Percentiles rank a stretch among this genome's conserved stretches.
phyloP scores from a whole-genome alignment of 2,113 vertebrate species.

The Cephalopholis sonnerati region DNA sequence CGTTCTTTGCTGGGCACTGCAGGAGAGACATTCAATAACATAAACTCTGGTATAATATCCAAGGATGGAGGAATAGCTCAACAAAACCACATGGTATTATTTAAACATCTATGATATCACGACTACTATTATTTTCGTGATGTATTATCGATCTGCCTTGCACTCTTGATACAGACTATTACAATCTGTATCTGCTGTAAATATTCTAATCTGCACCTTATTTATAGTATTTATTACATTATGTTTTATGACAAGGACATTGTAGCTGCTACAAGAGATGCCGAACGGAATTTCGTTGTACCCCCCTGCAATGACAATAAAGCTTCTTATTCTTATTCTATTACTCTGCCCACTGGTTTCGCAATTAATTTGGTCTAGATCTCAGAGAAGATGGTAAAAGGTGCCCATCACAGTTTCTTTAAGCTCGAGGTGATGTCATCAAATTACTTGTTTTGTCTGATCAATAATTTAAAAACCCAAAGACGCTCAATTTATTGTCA shows the following conservation, averaged over 20 bases:
- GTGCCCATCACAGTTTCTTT: background rate
- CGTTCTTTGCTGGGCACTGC: constrained; percentile 93
- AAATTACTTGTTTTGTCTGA: background rate
- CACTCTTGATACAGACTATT: no score
- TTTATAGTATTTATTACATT: no score
- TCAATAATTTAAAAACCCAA: background rate
- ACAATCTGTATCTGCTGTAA: no score
- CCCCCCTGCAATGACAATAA: no score
- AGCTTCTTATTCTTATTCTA: background rate
- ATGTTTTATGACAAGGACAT: no score
- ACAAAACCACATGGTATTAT: background rate
- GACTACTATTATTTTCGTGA: no score
- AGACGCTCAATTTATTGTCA: background rate
- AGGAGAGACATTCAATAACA: constrained; percentile 37
- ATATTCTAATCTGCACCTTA: no score
- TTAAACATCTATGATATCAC: background rate
- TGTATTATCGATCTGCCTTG: no score
- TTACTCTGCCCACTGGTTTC: background rate
- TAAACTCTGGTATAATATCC: background rate
- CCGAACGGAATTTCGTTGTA: no score
- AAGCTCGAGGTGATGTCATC: background rate
- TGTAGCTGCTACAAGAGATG: no score
- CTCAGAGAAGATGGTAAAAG: background rate
- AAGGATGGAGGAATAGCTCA: background rate
- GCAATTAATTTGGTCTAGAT: background rate